Percentiles rank a stretch among this genome's conserved stretches.
These are phyloP conservation scores for Centrocercus urophasianus DNA, from an alignment of 2,113 vertebrate species.

Conservation along the genomic window DNA sequence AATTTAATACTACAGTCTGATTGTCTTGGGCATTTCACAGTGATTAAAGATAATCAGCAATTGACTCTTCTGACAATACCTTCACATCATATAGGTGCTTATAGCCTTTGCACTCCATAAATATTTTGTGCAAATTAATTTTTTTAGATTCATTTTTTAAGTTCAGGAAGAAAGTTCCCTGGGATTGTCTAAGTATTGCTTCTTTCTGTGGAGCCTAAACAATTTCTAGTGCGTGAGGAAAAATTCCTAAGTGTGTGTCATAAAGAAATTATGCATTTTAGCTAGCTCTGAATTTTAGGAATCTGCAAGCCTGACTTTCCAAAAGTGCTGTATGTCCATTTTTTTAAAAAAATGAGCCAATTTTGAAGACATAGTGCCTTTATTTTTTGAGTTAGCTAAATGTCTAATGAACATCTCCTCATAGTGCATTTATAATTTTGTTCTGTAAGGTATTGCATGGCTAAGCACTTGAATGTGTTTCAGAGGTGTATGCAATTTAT, in stretches of 20 bases:
- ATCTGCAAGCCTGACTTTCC: background rate
- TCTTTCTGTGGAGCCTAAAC: background rate
- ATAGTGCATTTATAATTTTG: background rate
- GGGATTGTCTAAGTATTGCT: fast-evolving
- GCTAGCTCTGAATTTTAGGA: background rate
- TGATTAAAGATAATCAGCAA: background rate
- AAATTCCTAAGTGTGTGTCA: background rate
- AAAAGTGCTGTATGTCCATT: background rate
- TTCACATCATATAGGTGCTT: background rate
- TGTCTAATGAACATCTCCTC: background rate
- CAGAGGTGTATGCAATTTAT: background rate
- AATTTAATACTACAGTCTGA: background rate
- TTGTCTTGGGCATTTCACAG: background rate
- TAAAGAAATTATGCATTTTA: background rate
- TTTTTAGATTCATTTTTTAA: background rate
- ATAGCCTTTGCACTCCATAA: background rate
- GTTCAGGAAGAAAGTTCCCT: background rate
- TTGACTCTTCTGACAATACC: background rate
- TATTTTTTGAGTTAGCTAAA: background rate
- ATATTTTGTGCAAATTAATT: background rate
- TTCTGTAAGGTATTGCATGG: background rate
- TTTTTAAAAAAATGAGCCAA: background rate
- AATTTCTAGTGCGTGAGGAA: background rate
- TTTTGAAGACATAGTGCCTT: background rate
- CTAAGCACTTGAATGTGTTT: background rate